Conservation (phyloP, 2,888 invertebrate species). For the Phyllotreta striolata region DNA sequence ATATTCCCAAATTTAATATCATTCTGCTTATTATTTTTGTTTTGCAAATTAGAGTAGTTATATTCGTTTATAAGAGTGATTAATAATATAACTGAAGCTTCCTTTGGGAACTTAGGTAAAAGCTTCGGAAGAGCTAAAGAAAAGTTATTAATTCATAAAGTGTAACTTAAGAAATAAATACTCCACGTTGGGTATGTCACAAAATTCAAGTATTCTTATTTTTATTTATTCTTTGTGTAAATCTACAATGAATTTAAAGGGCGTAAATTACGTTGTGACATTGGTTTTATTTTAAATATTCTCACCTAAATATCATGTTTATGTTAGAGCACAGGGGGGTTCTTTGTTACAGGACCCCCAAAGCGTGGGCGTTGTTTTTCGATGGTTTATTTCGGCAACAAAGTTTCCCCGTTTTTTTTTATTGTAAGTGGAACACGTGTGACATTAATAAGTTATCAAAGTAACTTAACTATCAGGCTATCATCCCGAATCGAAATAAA, state of each 20-base stretch:
- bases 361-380: conserved; percentile 7
- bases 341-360: conserved; percentile 21
- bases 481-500: conserved; percentile 55
- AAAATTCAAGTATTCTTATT: no score
- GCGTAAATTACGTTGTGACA: conserved; percentile 22
- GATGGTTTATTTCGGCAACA: no score
- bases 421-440: no score
- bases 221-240: conserved; percentile 6
- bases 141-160: no score
- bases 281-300: conserved; percentile 28
- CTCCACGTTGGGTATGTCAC: conserved; percentile 6
- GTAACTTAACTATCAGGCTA: conserved; percentile 42
- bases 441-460: no score
- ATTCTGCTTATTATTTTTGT: no score
- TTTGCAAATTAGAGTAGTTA: neutral
- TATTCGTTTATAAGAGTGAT: no score
- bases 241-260: conserved; percentile 7
- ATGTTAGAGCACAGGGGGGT: conserved; percentile 25
- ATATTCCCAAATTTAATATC: neutral
- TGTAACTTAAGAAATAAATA: neutral
- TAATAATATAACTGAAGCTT: no score
- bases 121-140: no score
- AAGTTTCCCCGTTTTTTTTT: no score
- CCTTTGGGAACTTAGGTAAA: no score
- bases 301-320: conserved; percentile 32